A percentile compares a stretch with the other conserved stretches of the same genome.
phyloP scores from a whole-genome alignment of 2,113 vertebrate species.

The Megalops atlanticus region DNA sequence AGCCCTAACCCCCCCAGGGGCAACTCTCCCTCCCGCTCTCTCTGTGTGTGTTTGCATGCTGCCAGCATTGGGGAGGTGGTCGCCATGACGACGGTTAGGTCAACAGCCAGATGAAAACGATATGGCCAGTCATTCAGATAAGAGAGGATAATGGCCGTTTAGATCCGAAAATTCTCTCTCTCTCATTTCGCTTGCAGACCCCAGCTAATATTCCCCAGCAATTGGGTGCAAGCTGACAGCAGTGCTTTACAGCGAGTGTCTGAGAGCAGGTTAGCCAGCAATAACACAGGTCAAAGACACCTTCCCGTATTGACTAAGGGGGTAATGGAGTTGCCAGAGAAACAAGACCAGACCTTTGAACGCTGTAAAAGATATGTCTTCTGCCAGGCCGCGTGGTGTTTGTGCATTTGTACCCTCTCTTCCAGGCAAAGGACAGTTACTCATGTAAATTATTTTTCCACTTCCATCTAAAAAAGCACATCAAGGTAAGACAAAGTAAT shows the following conservation, averaged over 20 bases:
- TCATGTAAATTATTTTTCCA: neutral
- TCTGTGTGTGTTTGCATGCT: neutral
- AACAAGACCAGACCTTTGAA: slow-evolving; percentile 19
- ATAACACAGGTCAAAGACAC: slow-evolving; percentile 37
- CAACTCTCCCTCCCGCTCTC: neutral
- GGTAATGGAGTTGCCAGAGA: slow-evolving; percentile 32
- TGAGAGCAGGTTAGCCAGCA: slow-evolving; percentile 33
- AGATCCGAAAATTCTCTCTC: slow-evolving; percentile 26
- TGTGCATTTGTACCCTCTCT: slow-evolving; percentile 23
- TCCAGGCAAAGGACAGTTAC: too few species aligned
- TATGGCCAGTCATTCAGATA: slow-evolving; percentile 27
- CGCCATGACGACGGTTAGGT: slow-evolving; percentile 29
- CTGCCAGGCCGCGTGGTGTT: slow-evolving; percentile 18
- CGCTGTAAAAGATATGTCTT: slow-evolving; percentile 21
- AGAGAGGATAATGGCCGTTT: slow-evolving; percentile 30
- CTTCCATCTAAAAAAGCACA: slow-evolving; percentile 6
- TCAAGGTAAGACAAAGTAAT: neutral
- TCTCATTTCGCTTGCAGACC: slow-evolving; percentile 26
- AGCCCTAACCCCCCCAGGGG: neutral
- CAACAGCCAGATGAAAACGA: slow-evolving; percentile 29
- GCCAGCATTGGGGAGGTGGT: slow-evolving; percentile 30
- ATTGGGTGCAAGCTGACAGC: slow-evolving; percentile 33
- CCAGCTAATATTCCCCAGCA: slow-evolving; percentile 24
- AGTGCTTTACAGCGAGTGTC: slow-evolving; percentile 14
- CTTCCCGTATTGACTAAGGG: slow-evolving; percentile 30